Conservation (phyloP, 2,888 invertebrate genomes). For the Seladonia tumulorum region DNA sequence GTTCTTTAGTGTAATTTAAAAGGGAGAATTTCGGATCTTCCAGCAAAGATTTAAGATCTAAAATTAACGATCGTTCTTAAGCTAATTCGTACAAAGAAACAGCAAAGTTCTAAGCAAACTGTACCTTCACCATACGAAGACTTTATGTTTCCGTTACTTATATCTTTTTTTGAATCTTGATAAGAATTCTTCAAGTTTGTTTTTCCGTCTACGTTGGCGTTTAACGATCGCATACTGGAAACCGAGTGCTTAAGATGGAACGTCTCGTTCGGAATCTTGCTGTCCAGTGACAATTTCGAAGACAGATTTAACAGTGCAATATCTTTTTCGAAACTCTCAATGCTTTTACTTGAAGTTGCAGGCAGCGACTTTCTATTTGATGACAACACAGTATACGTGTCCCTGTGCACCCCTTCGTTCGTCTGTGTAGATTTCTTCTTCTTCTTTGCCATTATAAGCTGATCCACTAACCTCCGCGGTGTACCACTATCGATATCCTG, state of each 20-base stretch:
- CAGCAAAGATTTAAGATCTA: constrained; percentile 44
- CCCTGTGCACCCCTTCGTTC: constrained; percentile 42
- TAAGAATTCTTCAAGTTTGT: background rate
- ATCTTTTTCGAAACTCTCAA: constrained; percentile 40
- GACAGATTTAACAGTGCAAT: constrained; percentile 37
- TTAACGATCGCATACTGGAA: constrained; percentile 38
- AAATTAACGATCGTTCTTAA: constrained; percentile 21
- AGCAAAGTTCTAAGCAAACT: background rate
- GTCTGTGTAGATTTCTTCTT: constrained; percentile 55
- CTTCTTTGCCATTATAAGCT: constrained; percentile 77
- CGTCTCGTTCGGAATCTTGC: constrained; percentile 56
- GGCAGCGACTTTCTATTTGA: constrained; percentile 68
- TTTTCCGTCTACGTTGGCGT: constrained; percentile 28
- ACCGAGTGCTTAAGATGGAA: constrained; percentile 32
- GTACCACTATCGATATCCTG: constrained; percentile 75
- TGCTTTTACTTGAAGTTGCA: constrained; percentile 42
- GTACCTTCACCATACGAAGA: constrained; percentile 38
- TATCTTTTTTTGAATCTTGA: constrained; percentile 42
- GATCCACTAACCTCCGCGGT: constrained; percentile 79
- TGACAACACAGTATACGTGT: constrained; percentile 68
- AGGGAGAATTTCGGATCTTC: constrained; percentile 31
- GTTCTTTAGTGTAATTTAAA: constrained; percentile 22
- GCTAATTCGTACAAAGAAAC: background rate
- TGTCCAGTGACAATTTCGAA: constrained; percentile 75
- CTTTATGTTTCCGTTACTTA: background rate